Percentiles rank a stretch among this genome's conserved stretches.
phyloP scores from a whole-genome alignment of 2,113 vertebrate genomes.

The Tenebrosternarchus preto region DNA sequence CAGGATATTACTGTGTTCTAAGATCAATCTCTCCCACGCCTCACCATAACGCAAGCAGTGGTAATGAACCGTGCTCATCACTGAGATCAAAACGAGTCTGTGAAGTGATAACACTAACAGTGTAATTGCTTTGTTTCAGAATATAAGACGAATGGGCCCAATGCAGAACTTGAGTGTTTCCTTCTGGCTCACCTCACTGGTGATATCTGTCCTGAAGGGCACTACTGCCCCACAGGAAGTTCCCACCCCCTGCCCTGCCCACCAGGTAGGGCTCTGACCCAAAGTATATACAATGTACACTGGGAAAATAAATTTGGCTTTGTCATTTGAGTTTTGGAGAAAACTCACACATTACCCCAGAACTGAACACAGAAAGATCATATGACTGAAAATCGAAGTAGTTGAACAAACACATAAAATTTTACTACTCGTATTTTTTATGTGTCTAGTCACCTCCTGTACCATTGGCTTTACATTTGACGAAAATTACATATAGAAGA shows the following conservation, averaged over 20 bases:
- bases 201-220: conserved; percentile 73
- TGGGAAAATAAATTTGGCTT: too few species aligned
- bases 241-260: conserved; percentile 70
- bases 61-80: conserved; percentile 47
- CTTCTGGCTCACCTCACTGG: conserved; percentile 61
- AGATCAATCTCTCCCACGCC: conserved; percentile 73
- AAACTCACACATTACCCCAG: too few species aligned
- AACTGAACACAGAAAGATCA: too few species aligned
- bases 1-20: conserved; percentile 79
- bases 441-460: too few species aligned
- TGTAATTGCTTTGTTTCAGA: conserved; percentile 13
- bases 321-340: too few species aligned
- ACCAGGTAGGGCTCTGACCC: conserved; percentile 67
- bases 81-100: neutral
- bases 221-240: conserved; percentile 79
- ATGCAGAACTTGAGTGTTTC: neutral
- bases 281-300: neutral
- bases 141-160: neutral
- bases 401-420: too few species aligned
- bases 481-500: too few species aligned
- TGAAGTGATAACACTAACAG: neutral
- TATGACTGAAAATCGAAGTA: too few species aligned
- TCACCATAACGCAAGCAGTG: conserved; percentile 54
- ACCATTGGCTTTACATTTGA: too few species aligned
- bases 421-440: too few species aligned